Evolutionary conservation across 2,113 vertebrate genomes (phyloP).

Genomic region (Pithys albifrons): DNA sequence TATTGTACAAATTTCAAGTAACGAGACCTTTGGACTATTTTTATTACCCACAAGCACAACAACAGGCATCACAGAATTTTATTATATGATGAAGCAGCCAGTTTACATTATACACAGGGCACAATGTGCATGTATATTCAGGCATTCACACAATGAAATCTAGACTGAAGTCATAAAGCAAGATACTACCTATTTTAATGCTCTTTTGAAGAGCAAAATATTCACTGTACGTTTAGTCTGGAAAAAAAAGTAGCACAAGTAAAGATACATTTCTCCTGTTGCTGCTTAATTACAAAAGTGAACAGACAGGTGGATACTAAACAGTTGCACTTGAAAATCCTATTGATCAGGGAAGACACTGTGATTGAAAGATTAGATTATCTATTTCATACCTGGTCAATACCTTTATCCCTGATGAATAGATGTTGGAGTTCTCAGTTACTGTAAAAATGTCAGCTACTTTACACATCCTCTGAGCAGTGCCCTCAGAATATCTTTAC

Average conservation of each 20-base stretch:
- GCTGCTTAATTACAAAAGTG: conserved; percentile 16
- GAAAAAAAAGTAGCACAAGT: not conserved
- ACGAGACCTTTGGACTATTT: not conserved
- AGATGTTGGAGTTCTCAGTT: not conserved
- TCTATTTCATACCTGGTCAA: not conserved
- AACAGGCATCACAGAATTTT: not conserved
- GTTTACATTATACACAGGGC: not conserved
- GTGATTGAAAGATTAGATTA: conserved; percentile 19
- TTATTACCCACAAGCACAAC: not conserved
- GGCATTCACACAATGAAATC: not conserved
- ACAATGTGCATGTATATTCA: not conserved
- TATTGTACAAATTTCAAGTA: not conserved
- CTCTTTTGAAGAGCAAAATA: not conserved
- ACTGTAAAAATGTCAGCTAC: not conserved
- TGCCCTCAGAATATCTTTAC: not conserved
- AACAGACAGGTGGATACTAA: not conserved
- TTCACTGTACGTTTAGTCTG: not conserved
- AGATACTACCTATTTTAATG: not conserved
- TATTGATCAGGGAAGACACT: not conserved
- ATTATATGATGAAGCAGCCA: not conserved
- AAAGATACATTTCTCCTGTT: not conserved
- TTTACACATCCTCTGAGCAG: not conserved
- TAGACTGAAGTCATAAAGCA: not conserved
- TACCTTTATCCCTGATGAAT: not conserved
- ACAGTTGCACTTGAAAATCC: not conserved